Evolutionary conservation across 23 tunicate genomes (phyloP), one percentile per base, ranked within the genome.

Genomic region (Ciona savignyi): DNA sequence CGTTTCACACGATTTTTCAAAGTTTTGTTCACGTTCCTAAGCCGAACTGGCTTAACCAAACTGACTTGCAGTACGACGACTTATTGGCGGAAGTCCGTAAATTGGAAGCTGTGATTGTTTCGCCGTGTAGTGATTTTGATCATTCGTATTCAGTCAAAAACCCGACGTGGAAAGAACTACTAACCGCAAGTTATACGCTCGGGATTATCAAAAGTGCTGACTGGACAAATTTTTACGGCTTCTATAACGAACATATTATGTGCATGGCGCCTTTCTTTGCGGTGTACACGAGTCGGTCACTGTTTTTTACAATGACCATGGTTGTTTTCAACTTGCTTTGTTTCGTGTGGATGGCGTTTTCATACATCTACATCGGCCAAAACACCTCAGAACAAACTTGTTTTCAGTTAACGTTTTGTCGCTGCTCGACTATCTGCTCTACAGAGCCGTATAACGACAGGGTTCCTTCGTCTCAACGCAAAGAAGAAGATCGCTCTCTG

Each of bases 11-110:
- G 15, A 15, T 42, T 42, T 42, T 62, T 28, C 32, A 75, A 23
- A 75, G 61, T 48, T 75, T 75, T 30, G 64, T 75, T 42, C 70
- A 56, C 25, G 26, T 75, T 23, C 4, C 32, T 19, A 21, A 66
- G 1, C 28, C 27, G 2, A 35, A 35, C 9, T 75, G 79, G 32
- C 62, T 35, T 25, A 33, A 75, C 11, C 69, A 63, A 33, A 27
- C 73, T 31, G 79, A 75, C 25, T 23, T 75, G 31, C 79, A 75
- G 31, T 75, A 62, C 24, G 70, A 75, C 70, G 60, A 35, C 33
- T 30, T 75, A 6, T 30, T 34, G 3, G 32, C 29, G 2, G 70
- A 62, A n/a, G 67, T 75, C 29, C 63, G 33, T 15, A n/a, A 62
- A 15, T 49, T 63, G 51, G 34, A 69, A 6, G 1, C 21, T 30